phyloP scores from a whole-genome alignment of 2,888 invertebrate genomes.

The Apamea crenata region DNA sequence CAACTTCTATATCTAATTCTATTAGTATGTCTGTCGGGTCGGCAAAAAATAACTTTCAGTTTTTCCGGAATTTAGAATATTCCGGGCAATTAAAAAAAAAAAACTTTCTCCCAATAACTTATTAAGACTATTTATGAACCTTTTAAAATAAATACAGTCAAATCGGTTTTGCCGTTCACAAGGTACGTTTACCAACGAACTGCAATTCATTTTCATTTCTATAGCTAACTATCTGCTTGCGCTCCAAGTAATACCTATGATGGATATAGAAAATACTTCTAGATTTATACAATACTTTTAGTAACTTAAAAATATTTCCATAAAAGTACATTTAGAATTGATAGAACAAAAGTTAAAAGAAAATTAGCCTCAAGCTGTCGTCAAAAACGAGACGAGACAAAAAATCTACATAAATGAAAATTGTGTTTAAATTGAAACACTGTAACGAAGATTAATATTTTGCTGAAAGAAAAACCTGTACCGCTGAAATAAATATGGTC shows the following conservation, averaged over 20 bases:
- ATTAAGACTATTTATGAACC: not conserved
- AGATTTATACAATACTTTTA: not conserved
- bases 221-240: not conserved
- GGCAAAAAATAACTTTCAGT: not conserved
- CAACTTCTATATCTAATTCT: not conserved
- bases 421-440: slow-evolving; percentile 20
- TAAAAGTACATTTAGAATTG: slow-evolving; percentile 11
- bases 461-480: not conserved
- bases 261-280: not conserved
- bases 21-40: not conserved
- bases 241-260: not conserved
- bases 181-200: not conserved
- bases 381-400: not conserved
- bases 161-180: not conserved
- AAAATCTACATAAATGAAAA: slow-evolving; percentile 24
- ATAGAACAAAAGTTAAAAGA: slow-evolving; percentile 14
- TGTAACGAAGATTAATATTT: slow-evolving; percentile 24
- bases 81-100: not conserved
- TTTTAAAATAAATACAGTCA: not conserved
- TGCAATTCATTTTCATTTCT: not conserved
- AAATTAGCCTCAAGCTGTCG: slow-evolving; percentile 19
- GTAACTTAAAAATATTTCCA: not conserved
- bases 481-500: slow-evolving; percentile 9
- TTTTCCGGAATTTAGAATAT: not conserved
- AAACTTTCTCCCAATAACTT: not conserved